Evolutionary conservation across 2,797 vertebrate genomes (phyloP), one percentile per base, ranked within the genome.

Genomic region (Thalassophryne amazonica): DNA sequence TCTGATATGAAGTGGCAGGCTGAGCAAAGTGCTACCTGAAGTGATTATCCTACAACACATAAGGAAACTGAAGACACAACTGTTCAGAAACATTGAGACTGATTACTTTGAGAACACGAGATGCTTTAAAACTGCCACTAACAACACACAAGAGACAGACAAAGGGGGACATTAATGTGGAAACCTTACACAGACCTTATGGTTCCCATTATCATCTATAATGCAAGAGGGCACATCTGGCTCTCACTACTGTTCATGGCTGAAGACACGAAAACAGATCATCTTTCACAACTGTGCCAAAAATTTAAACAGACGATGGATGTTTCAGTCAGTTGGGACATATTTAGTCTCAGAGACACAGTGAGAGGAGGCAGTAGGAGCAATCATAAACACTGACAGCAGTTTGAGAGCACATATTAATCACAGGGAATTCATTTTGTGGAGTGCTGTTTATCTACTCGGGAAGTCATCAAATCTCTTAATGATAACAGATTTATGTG

Each of bases 171-270:
- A 35, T 2, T 55, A 24, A 37, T 48, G 37, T 32, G 54, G 39
- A 59, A 45, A 65, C 43, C 38, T 15, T 25, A 36, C 21, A 37
- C 62, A 51, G 51, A 51, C 76, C 60, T 19, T 41, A 67, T 60
- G 60, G 61, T 70, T 48, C 43, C 63, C 46, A 22, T 17, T 35
- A 16, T 82, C 80, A 84, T 87, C 62, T 69, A 83, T 87, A 77
- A 87, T 87, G 67, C 55, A 87, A 37, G 47, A 72, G 73, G 62
- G 4, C 78, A 80, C 81, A 80, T 81, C 79, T 84, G 85, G 66
- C 54, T 61, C 66, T 76, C 52, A 49, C 32, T 14, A 28, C 16
- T 10, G 35, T 34, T 52, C 71, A 60, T 40, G 69, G 47, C 35
- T 69, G 62, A 76, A 67, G 63, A 39, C 41, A 49, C 14, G 16